Evolutionary conservation across 2,888 invertebrate genomes (phyloP), one percentile per base, ranked within the genome.

Genomic region (Stenodema calcarata): DNA sequence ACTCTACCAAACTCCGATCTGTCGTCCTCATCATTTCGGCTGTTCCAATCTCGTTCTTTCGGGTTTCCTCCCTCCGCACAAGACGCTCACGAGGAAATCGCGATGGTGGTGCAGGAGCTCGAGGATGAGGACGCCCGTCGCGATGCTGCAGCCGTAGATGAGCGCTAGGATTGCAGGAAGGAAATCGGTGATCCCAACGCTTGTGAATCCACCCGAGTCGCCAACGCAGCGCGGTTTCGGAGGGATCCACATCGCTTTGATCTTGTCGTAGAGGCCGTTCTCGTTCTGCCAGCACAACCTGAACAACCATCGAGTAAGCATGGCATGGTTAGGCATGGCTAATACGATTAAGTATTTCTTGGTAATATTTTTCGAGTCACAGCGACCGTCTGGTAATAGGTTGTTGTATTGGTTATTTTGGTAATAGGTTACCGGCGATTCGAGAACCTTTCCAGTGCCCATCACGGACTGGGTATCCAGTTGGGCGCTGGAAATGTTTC

Each of bases 271-370:
- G 85, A 94, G 90, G 0, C 94, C 94, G 86, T 91, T 91, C 90
- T 94, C 94, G 62, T 93, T 92, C 90, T 93, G 93, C 93, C 93
- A 94, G 0, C 93, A 92, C 87, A 94, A 88, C 89, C 94, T 94
- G 44, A 79, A 50, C 35, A 35, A 4, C 35, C 35, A 2, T 2
- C 35, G 7, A 2, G 7, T 35, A 35, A 7, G 7, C 7, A 35
- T n/a, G n/a, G n/a, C n/a, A n/a, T n/a, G n/a, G n/a, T n/a, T n/a
- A n/a, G n/a, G n/a, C n/a, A n/a, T n/a, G n/a, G n/a, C n/a, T n/a
- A n/a, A n/a, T n/a, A n/a, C n/a, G n/a, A n/a, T n/a, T n/a, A n/a
- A n/a, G n/a, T n/a, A n/a, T n/a, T n/a, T n/a, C n/a, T n/a, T n/a
- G n/a, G n/a, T n/a, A n/a, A n/a, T n/a, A n/a, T n/a, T n/a, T n/a